These are phyloP conservation scores for Oreohelix idahoensis DNA, from an alignment of 1,140 invertebrate genomes.

Conservation along the genomic window DNA sequence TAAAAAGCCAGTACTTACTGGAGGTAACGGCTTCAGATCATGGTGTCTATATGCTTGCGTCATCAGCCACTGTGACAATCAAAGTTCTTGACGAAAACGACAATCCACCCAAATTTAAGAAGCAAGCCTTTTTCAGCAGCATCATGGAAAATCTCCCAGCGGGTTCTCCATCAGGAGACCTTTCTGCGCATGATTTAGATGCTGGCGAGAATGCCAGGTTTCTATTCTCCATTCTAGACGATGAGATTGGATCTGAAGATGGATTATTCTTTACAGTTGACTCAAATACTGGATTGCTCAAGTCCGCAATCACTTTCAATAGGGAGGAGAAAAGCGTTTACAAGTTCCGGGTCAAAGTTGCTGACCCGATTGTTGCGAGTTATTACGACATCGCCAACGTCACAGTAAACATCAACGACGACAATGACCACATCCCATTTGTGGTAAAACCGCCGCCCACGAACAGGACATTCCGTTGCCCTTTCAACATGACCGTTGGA, in stretches of 20 bases:
- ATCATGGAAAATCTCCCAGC: slow-evolving; percentile 81
- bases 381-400: slow-evolving; percentile 75
- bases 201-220: slow-evolving; percentile 86
- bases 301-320: slow-evolving; percentile 85
- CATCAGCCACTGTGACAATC: slow-evolving; percentile 59
- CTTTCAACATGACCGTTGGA: slow-evolving; percentile 50
- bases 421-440: slow-evolving; percentile 92
- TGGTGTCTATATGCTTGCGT: slow-evolving; percentile 69
- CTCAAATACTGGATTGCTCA: slow-evolving; percentile 75
- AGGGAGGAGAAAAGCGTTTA: slow-evolving; percentile 86
- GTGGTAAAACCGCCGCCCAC: slow-evolving; percentile 55
- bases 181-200: slow-evolving; percentile 92
- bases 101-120: slow-evolving; percentile 59
- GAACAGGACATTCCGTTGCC: slow-evolving; percentile 55
- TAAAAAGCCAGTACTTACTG: slow-evolving; percentile 29
- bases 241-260: neutral
- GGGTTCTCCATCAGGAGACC: slow-evolving; percentile 83
- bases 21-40: slow-evolving; percentile 83
- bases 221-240: slow-evolving; percentile 81
- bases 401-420: slow-evolving; percentile 77
- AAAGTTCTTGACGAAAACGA: slow-evolving; percentile 81
- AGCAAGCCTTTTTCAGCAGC: slow-evolving; percentile 51
- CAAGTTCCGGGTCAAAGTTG: slow-evolving; percentile 79
- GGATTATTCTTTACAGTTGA: slow-evolving; percentile 72
- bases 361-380: slow-evolving; percentile 81